Evolutionary conservation across 2,797 vertebrate genomes (phyloP).

Genomic region (Ispidina picta): DNA sequence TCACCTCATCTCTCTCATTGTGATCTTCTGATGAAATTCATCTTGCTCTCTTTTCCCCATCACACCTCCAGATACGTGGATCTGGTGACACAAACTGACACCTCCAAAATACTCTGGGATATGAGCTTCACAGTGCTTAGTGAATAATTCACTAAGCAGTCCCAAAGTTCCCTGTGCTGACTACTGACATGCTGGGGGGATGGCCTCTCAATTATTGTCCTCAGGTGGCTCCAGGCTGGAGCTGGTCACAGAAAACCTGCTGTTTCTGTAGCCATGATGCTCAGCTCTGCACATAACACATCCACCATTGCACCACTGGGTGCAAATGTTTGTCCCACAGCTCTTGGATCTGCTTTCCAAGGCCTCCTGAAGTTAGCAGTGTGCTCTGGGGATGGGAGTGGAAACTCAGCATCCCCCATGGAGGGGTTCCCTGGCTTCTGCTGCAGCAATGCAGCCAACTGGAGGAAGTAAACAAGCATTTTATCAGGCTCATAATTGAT

Average conservation of each 20-base stretch:
- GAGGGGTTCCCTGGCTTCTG: neutral
- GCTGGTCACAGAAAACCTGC: neutral
- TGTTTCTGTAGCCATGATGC: neutral
- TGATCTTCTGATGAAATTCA: neutral
- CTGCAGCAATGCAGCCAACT: neutral
- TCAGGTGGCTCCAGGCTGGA: neutral
- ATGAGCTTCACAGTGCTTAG: neutral
- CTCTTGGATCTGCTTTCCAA: neutral
- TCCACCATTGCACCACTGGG: neutral
- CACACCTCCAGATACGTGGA: neutral
- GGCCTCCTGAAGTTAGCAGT: neutral
- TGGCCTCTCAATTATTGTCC: neutral
- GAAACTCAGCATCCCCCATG: fast-evolving
- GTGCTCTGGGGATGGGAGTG: neutral
- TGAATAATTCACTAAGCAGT: neutral
- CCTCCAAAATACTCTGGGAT: neutral
- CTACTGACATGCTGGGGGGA: neutral
- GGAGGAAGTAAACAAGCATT: neutral
- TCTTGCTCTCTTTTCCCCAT: neutral
- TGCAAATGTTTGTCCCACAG: neutral
- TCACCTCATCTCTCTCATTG: neutral
- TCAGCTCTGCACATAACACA: neutral
- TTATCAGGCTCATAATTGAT: neutral
- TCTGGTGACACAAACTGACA: neutral
- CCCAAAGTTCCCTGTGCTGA: neutral